Evolutionary conservation across 2,888 invertebrate species (phyloP).

Genomic region (Oscheius sp.): DNA sequence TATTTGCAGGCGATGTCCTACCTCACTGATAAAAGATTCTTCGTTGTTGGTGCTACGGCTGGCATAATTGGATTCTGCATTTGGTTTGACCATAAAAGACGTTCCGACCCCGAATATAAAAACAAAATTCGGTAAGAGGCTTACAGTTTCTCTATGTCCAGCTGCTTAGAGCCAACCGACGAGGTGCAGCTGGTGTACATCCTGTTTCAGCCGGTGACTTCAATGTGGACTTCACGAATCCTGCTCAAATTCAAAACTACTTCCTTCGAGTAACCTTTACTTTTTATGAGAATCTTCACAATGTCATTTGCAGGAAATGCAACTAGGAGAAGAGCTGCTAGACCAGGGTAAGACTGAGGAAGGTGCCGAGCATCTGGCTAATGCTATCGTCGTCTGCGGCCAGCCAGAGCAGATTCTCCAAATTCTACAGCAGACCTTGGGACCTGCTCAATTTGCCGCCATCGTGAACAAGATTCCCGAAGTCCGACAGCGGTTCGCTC

Average conservation of each 20-base stretch:
- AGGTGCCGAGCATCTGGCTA: conserved; percentile 94
- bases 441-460: no score
- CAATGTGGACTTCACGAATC: conserved; percentile 11
- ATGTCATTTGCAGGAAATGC: conserved; percentile 81
- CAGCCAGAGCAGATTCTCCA: conserved; percentile 89
- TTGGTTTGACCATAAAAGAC: conserved; percentile 94
- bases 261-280: conserved; percentile 2
- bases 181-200: not conserved
- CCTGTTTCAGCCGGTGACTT: not conserved
- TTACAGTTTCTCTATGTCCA: conserved; percentile 50
- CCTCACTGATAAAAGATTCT: not conserved
- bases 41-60: conserved; percentile 78
- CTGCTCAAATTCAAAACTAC: conserved; percentile 1
- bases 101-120: conserved; percentile 93
- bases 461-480: no score
- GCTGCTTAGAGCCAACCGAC: not conserved
- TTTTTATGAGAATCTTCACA: no score
- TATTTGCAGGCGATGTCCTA: not conserved
- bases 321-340: conserved; percentile 90
- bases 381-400: conserved; percentile 95
- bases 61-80: conserved; percentile 94
- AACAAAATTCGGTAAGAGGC: conserved; percentile 92
- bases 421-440: conserved; percentile 83
- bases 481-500: no score
- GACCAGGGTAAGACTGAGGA: conserved; percentile 78